A percentile compares a stretch with the other conserved stretches of the same genome.
Conservation (phyloP, 1,140 invertebrate genomes). For the Eupristina koningsbergeri region DNA sequence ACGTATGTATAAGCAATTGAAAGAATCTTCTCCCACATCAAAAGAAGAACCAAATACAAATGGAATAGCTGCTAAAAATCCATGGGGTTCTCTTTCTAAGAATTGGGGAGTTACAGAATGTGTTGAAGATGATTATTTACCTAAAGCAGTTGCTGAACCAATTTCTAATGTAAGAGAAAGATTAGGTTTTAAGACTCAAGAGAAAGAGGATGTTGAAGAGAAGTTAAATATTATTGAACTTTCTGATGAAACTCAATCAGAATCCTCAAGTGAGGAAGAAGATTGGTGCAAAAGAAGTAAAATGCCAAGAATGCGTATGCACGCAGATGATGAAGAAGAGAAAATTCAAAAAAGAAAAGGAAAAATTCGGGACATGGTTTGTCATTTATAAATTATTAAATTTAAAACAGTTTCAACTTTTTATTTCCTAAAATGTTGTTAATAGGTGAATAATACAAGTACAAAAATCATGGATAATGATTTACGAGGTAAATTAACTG, state of each 20-base stretch:
- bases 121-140: conserved; percentile 73
- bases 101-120: conserved; percentile 80
- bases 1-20: conserved; percentile 65
- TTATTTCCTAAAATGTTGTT: conserved; percentile 20
- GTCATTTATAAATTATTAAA: neutral
- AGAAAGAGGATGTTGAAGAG: conserved; percentile 26
- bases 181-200: conserved; percentile 63
- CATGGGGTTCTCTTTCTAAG: conserved; percentile 81
- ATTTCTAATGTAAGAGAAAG: conserved; percentile 64
- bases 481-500: conserved; percentile 62
- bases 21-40: conserved; percentile 52
- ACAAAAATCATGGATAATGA: conserved; percentile 56
- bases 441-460: conserved; percentile 42
- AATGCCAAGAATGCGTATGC: conserved; percentile 85
- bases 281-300: conserved; percentile 78
- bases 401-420: conserved; percentile 17
- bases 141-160: conserved; percentile 42
- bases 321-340: conserved; percentile 88
- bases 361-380: conserved; percentile 36
- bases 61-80: conserved; percentile 75
- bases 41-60: conserved; percentile 62
- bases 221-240: conserved; percentile 39
- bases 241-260: conserved; percentile 60
- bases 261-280: conserved; percentile 72
- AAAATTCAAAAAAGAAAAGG: conserved; percentile 71